Conservation (phyloP, 1,140 invertebrate species). For the Caenorhabditis remanei region DNA sequence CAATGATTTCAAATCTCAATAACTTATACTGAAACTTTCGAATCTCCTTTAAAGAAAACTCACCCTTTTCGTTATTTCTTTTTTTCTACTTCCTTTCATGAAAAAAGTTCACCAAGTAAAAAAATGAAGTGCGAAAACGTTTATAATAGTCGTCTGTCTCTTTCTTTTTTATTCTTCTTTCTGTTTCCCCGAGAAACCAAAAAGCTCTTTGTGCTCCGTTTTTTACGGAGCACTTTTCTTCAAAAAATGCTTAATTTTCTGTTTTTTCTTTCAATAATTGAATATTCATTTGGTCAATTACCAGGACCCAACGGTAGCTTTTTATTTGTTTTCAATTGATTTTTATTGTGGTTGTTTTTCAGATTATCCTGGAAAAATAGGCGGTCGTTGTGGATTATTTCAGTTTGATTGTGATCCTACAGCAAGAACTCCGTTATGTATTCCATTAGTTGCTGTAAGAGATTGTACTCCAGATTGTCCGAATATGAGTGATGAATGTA, state of each 20-base stretch:
- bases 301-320: conserved; percentile 19
- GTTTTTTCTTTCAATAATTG: background rate
- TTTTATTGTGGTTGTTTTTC: background rate
- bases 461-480: conserved; percentile 53
- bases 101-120: background rate
- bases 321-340: background rate
- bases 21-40: no score
- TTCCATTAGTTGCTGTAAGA: conserved; percentile 44
- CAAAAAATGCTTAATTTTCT: background rate
- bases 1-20: no score
- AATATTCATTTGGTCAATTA: background rate
- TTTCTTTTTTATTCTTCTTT: background rate
- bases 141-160: background rate
- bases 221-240: background rate
- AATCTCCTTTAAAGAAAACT: no score
- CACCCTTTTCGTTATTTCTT: background rate
- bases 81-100: conserved; percentile 12
- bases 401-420: conserved; percentile 48
- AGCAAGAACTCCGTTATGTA: conserved; percentile 46
- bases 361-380: conserved; percentile 50
- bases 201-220: conserved; percentile 29
- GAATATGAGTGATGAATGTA: conserved; percentile 53
- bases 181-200: conserved; percentile 36
- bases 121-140: conserved; percentile 47
- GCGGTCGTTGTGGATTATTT: conserved; percentile 45